Evolutionary conservation across 2,113 vertebrate species (phyloP), one percentile per base, ranked within the genome.

Genomic region (Gobius niger): DNA sequence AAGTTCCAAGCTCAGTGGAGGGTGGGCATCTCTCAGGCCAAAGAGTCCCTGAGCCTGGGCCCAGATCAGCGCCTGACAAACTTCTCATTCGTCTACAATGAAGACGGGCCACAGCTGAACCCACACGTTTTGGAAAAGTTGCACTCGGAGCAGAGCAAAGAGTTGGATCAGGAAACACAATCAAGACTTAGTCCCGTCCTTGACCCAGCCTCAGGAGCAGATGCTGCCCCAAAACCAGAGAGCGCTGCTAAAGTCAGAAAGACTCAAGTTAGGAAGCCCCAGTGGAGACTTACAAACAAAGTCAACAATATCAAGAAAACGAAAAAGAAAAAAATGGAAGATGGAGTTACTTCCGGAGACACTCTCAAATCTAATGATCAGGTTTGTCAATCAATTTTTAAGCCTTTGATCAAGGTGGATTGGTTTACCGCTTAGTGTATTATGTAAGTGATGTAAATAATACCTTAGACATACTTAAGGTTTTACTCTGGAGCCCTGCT

Each of bases 1-100:
- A 98, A 96, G 76, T 73, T 98, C 77, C 89, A 93, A 59, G 90
- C 92, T 0, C 96, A 98, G 87, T 99, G 97, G 98, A 95, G 94
- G 75, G 90, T 93, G 78, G 98, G 96, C 1, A 78, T 98, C 24
- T 84, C 93, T 42, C 96, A 98, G 77, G 96, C 95, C 9, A 92
- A 92, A 6, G 95, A 96, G 76, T 97, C 97, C 0, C 77, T 93
- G 14, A 6, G 63, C 85, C 93, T 98, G 94, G 69, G 92, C 0
- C 65, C 84, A 47, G 95, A 96, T 14, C 94, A 96, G 9, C 93
- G 97, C 60, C 90, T 93, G 71, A 91, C 89, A 62, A 96, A 94
- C 82, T 99, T 95, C 74, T 93, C 91, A 7, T 98, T 97, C 76
- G 80, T 94, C 59, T 99, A 98, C 1, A 86, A 94, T 14, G 92